Percentiles rank a stretch among this genome's conserved stretches.
These are phyloP conservation scores for Enteromius unitaeniatus DNA, from an alignment of 2,797 vertebrate species.

Conservation along the genomic window DNA sequence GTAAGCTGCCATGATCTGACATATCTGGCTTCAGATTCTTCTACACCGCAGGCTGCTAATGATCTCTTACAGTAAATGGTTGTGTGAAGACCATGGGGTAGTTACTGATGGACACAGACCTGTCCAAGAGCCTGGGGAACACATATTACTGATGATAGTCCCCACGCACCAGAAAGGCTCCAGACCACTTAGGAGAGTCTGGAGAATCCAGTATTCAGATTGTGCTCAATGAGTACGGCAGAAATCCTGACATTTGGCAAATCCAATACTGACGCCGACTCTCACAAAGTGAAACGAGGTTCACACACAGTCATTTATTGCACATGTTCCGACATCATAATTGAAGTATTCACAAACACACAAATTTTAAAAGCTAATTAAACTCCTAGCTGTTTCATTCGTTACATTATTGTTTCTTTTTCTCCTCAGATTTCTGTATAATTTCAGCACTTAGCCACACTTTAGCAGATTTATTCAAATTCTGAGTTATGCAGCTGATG, in stretches of 20 bases:
- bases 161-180: slow-evolving; percentile 21
- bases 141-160: slow-evolving; percentile 44
- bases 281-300: slow-evolving; percentile 16
- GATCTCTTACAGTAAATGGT: slow-evolving; percentile 25
- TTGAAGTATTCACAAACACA: neutral
- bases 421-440: slow-evolving; percentile 50
- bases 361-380: slow-evolving; percentile 52
- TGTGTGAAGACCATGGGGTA: neutral
- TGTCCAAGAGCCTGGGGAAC: slow-evolving; percentile 35
- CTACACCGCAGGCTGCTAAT: slow-evolving; percentile 28
- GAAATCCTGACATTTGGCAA: slow-evolving; percentile 27
- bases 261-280: slow-evolving; percentile 1
- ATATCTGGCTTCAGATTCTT: slow-evolving; percentile 32
- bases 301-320: slow-evolving; percentile 25
- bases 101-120: slow-evolving; percentile 35
- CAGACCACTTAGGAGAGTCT: slow-evolving; percentile 38
- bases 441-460: slow-evolving; percentile 67
- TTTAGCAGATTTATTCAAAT: slow-evolving; percentile 69
- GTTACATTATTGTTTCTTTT: slow-evolving; percentile 58
- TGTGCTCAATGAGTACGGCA: slow-evolving; percentile 34
- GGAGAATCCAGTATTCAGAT: slow-evolving; percentile 19
- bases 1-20: slow-evolving; percentile 3
- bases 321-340: slow-evolving; percentile 12
- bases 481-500: slow-evolving; percentile 54
- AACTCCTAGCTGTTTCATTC: slow-evolving; percentile 61